Evolutionary conservation across 1,140 invertebrate species (phyloP), one percentile per base, ranked within the genome.

Genomic region (Apis dorsata): DNA sequence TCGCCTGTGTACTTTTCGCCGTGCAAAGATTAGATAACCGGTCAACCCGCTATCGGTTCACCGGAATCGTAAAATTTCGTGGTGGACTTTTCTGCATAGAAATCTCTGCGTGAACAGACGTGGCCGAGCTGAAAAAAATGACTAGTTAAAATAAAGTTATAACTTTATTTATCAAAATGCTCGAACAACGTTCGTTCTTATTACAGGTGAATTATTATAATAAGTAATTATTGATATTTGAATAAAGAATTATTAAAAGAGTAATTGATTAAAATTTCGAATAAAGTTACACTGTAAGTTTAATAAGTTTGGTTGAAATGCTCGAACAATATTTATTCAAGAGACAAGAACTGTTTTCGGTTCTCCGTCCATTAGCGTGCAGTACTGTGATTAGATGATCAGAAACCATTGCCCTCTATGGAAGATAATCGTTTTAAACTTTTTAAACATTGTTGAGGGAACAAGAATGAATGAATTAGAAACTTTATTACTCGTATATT

Each of bases 311-410:
- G 34, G 7, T 44, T 44, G 34, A 44, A 44, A 44, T 7, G 34
- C 34, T 44, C 34, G 34, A 44, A 44, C 34, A 44, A 7, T 44
- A 44, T 44, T 44, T 44, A 44, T 44, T 44, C 5, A 44, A 44
- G 82, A 57, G 82, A 81, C 82, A 71, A 53, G 24, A 34, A 84
- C 69, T 84, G 74, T 53, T 78, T 87, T 85, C 60, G 77, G 55
- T 44, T 53, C 53, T 81, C 49, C 34, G 59, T 65, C 28, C 51
- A 12, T 80, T 77, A 15, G 55, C n/a, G 53, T 21, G 19, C 86
- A 87, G 81, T 57, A 44, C 72, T 71, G 86, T 86, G 15, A 7
- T 11, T 51, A 28, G 17, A 11, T 0, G 19, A 8, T 13, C 28
- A 8, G 17, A 59, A 11, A 59, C 55, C 53, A 73, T 19, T 7